These are phyloP conservation scores for Ameiurus melas DNA, from an alignment of 2,113 vertebrate species.

Conservation along the genomic window DNA sequence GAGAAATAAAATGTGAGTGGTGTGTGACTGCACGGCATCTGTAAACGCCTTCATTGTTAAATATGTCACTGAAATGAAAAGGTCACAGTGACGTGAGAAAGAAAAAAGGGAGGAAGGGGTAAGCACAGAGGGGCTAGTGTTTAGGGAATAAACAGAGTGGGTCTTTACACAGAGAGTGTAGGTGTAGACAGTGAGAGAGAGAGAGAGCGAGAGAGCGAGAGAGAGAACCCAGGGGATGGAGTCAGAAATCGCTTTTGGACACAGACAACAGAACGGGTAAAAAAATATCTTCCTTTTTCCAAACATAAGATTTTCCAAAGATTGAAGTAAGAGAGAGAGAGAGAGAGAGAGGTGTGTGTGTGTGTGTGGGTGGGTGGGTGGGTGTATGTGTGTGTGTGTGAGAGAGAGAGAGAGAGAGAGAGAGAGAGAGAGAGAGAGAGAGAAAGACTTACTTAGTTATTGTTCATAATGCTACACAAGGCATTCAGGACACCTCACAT, in stretches of 20 bases:
- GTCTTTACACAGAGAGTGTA: constrained; percentile 29
- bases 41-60: background rate
- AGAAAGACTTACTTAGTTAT: background rate
- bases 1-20: background rate
- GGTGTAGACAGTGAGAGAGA: background rate
- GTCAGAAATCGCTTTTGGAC: background rate
- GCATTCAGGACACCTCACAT: background rate
- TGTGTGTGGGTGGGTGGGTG: background rate
- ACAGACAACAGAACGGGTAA: constrained; percentile 6
- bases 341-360: too few relatives aligned
- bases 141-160: constrained; percentile 18
- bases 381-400: background rate
- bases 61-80: constrained; percentile 1
- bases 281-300: background rate
- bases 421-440: background rate
- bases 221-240: background rate
- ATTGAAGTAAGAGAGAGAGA: background rate
- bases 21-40: background rate
- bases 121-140: constrained; percentile 34
- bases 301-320: too few relatives aligned
- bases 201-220: background rate
- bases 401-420: background rate
- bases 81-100: background rate
- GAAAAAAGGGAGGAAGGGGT: background rate
- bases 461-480: background rate